Evolutionary conservation across 1,140 invertebrate species (phyloP), one percentile per base, ranked within the genome.

Genomic region (Colletes gigas): DNA sequence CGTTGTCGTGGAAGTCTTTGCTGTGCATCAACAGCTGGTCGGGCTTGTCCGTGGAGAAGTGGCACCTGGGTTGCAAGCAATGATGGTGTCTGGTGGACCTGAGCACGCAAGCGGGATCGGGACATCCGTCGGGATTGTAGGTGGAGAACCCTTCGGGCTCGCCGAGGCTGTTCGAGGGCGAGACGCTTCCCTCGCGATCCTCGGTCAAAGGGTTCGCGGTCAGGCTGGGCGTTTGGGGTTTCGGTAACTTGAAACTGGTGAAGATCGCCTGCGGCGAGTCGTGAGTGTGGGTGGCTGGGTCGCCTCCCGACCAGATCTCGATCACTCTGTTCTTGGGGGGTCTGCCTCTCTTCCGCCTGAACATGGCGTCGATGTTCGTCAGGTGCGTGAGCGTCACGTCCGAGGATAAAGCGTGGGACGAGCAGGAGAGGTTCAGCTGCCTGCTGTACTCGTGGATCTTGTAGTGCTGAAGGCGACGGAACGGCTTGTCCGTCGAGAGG

Each of bases 311-410:
- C 96, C 97, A 97, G 70, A 97, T 97, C 94, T 98, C 97, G 67
- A 98, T 97, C 17, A 98, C 96, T 4, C 97, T 94, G 91, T 98
- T 98, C 92, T 98, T 98, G 15, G 98, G 98, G 21, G 98, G 98
- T 72, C 98, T 94, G 77, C 98, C 98, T 47, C 98, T 94, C 89
- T 98, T 98, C 80, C 97, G 94, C 91, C 97, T 97, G 90, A 98
- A 98, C 95, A 98, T 97, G 17, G 97, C 96, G 90, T 98, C 97
- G 63, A 97, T 95, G 41, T 96, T 97, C 44, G 96, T 97, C 19
- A 96, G 92, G 85, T 96, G 95, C 0, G 96, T 95, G 86, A 95
- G 89, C 4, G 95, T 95, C 47, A 95, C 93, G 71, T 95, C 95
- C 0, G 95, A 94, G 4, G 95, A 95, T 70, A 95, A 93, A 1